Evolutionary conservation across 2,888 invertebrate species (phyloP).

Genomic region (Platycnemis pennipes): DNA sequence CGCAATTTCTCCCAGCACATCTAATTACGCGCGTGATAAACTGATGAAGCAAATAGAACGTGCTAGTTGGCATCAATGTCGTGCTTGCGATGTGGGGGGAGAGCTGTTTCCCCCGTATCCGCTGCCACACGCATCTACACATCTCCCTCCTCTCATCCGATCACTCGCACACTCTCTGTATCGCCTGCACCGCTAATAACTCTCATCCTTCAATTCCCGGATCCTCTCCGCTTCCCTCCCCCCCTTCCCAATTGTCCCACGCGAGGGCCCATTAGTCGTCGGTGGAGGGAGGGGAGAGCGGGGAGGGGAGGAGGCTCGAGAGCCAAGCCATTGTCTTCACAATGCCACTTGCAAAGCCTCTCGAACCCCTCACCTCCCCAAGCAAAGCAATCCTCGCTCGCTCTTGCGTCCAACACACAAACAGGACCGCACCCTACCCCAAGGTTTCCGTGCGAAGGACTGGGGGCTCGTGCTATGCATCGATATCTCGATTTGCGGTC

Average conservation of each 20-base stretch:
- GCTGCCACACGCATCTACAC: too few species aligned
- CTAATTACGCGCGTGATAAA: too few species aligned
- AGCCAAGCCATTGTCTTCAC: constrained; percentile 26
- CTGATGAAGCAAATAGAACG: too few species aligned
- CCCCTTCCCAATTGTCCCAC: neutral
- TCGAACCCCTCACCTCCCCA: neutral
- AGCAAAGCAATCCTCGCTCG: neutral
- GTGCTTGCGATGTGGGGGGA: too few species aligned
- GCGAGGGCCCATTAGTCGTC: neutral
- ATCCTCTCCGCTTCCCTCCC: neutral
- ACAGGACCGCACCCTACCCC: neutral
- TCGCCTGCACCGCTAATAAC: neutral
- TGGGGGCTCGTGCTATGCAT: neutral
- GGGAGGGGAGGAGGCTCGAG: constrained; percentile 22
- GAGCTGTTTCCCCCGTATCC: too few species aligned
- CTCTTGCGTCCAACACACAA: neutral
- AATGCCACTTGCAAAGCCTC: constrained; percentile 49
- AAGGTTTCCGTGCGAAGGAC: neutral
- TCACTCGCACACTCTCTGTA: neutral
- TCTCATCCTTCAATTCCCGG: neutral
- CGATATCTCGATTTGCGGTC: neutral
- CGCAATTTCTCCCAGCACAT: too few species aligned
- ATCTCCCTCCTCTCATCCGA: too few species aligned
- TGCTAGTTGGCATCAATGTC: too few species aligned
- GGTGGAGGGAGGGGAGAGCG: neutral